Base-by-base conservation (phyloP, 2,113 vertebrate species). In the Calypte anna region DNA sequence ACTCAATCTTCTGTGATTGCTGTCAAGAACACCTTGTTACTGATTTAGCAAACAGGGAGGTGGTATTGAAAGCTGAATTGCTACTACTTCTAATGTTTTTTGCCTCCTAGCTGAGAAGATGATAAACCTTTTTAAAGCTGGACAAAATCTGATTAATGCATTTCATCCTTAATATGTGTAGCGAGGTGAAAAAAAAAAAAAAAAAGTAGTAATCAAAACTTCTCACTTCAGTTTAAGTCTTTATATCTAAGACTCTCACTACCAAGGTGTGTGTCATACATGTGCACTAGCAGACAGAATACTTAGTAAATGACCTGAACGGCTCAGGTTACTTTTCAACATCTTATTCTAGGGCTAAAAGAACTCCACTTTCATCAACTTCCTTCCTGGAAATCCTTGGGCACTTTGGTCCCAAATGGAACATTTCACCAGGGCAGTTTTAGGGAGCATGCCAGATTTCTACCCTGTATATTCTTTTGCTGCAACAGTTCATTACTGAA, bases 141-240 rank as follows among this genome's bases (percentile, higher is more conserved):
- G 38, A 66, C 38, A 76, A 70, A 85, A 90, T 66, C 14, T 1
- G 0, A 14, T 90, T 44, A 88, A 44, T 43, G n/a, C 31, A 53
- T 36, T 74, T 83, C 4, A 57, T 17, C 22, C 21, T n/a, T 28
- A 17, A 8, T 9, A 16, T 2, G 2, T n/a, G 9, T 28, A 0
- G 0, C 28, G 72, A 44, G 25, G 31, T 30, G 3, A 3, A 20
- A 46, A 48, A 38, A n/a, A 23, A 27, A n/a, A 23, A 31, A 28
- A 46, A 43, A 23, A 27, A 24, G 25, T 1, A 43, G 7, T 12
- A 53, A 23, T 14, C 10, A 5, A 58, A 86, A 84, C 30, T 53
- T 55, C 14, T 63, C 51, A 40, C 7, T 46, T 12, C 54, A 72
- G 31, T 66, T 72, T 67, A 2, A 85, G 33, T 21, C 36, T 81